phyloP scores from a whole-genome alignment of 2,888 invertebrate species.

The Aplocera efformata region DNA sequence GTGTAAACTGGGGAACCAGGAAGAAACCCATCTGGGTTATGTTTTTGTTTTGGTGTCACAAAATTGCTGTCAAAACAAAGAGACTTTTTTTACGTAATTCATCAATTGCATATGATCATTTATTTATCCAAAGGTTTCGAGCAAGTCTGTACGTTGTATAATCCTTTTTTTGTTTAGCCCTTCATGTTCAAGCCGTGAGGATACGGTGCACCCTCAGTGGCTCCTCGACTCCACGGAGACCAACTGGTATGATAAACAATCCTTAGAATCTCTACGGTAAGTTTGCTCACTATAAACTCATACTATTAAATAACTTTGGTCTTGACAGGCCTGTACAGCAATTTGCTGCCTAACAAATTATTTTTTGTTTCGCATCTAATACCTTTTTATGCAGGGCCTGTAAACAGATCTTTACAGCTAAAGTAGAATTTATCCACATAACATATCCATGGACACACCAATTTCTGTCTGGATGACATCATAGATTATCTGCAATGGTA shows the following conservation, averaged over 20 bases:
- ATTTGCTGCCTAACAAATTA: no score
- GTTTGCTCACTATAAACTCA: background rate
- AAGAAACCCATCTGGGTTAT: background rate
- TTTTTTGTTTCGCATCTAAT: no score
- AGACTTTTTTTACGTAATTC: slow-evolving; percentile 19
- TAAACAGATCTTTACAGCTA: no score
- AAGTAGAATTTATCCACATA: no score
- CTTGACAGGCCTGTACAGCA: no score
- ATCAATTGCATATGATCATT: slow-evolving; percentile 8
- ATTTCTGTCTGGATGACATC: no score
- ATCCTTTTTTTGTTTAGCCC: slow-evolving; percentile 46
- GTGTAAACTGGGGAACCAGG: background rate
- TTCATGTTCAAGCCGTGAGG: slow-evolving; percentile 79
- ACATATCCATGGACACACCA: no score
- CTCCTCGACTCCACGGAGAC: slow-evolving; percentile 81
- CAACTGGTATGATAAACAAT: slow-evolving; percentile 81
- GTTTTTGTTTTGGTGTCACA: slow-evolving; percentile 36
- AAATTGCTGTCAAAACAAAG: slow-evolving; percentile 32
- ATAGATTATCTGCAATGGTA: no score
- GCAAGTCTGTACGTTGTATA: background rate
- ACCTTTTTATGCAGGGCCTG: no score
- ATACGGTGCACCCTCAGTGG: slow-evolving; percentile 84
- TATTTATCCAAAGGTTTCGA: background rate
- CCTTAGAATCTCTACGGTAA: slow-evolving; percentile 34
- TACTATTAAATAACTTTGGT: slow-evolving; percentile 4